Base-by-base conservation (phyloP, 2,113 vertebrate species). In the Mesembrinibis cayennensis region DNA sequence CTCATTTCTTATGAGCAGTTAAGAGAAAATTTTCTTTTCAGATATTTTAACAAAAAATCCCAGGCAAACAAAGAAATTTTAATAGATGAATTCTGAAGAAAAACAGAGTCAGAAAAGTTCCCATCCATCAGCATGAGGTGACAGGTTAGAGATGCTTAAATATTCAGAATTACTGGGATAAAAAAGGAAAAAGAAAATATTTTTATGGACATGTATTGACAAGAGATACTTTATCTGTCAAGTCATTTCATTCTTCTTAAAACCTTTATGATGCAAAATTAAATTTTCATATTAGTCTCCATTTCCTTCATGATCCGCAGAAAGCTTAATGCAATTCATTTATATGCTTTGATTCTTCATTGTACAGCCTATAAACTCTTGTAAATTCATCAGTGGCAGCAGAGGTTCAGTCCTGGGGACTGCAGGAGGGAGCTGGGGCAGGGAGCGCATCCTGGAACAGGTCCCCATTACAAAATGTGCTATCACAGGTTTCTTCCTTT, bases 1-100 rank as follows among this genome's bases (percentile, higher is more conserved):
- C 30, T 44, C 2, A 0, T 55, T 69, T 52, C 70, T 81, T 21
- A 16, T 0, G 7, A 55, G 7, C 3, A 53, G n/a, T 3, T 49
- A 55, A 49, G 20, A 66, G 21, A 30, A 53, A 52, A 36, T 42
- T 79, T 87, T 63, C 8, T 30, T 61, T 53, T 44, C 22, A 36
- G 67, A 0, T 34, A 22, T 74, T 85, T 50, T 16, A 13, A 80
- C 27, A 79, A 44, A 86, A 80, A 53, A 38, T 1, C 30, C 20
- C 53, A 63, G 21, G 44, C 26, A 74, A 87, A 30, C 3, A 7
- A 58, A 58, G 42, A 61, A 16, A 42, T 38, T 92, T 49, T 55
- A 88, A 66, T 6, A 38, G 63, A 23, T n/a, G 40, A 22, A 36
- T 81, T 15, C 21, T 40, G 76, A 59, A 40, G 26, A 65, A 82